phyloP scores from a whole-genome alignment of 1,140 invertebrate species.

The Teleogryllus occipitalis region DNA sequence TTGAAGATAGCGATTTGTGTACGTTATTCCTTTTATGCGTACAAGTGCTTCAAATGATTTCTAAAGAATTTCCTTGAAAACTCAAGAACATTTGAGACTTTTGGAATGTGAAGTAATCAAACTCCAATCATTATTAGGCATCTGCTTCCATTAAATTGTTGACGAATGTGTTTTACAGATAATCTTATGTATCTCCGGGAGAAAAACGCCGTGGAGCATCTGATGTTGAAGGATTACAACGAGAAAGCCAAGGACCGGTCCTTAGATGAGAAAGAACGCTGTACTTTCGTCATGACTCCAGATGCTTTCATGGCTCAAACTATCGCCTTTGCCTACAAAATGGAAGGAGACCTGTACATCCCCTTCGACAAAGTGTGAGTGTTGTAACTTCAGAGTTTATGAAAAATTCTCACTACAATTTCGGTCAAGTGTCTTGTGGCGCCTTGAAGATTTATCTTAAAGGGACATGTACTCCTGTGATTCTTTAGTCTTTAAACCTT shows the following conservation, averaged over 20 bases:
- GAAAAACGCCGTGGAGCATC: constrained; percentile 48
- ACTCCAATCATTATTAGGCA: no score
- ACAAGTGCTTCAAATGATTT: no score
- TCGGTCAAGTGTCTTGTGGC: no score
- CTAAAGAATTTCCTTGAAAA: no score
- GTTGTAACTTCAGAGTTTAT: neutral
- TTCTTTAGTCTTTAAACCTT: no score
- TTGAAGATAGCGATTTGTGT: no score
- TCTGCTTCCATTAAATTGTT: no score
- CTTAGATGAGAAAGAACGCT: constrained; percentile 40
- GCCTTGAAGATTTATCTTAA: no score
- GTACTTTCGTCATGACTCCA: constrained; percentile 61
- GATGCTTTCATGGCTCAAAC: constrained; percentile 50
- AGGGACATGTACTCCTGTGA: no score
- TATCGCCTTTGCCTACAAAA: constrained; percentile 60
- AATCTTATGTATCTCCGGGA: constrained; percentile 55
- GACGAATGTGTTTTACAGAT: neutral
- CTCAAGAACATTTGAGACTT: neutral
- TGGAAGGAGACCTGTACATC: constrained; percentile 44
- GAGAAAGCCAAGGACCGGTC: constrained; percentile 40
- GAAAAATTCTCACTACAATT: no score
- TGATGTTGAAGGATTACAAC: constrained; percentile 59
- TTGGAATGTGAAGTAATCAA: neutral
- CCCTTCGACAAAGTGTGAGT: constrained; percentile 61
- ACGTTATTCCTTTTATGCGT: no score